Base-by-base conservation (phyloP, 2,888 invertebrate genomes). In the Orthosia incerta region DNA sequence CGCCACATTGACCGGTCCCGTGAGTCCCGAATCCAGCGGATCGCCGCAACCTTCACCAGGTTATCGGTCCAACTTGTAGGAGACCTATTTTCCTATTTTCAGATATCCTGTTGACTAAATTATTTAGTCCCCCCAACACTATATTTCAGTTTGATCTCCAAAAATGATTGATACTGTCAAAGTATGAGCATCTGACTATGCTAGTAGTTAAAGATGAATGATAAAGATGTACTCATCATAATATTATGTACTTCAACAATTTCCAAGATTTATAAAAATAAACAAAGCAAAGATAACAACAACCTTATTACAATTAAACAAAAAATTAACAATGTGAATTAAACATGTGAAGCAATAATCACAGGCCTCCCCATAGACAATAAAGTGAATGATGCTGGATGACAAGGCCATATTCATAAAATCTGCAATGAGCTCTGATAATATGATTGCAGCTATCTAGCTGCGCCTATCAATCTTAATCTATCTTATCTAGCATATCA, bases 391-490 rank as follows among this genome's bases (percentile, higher is more conserved):
- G 79, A 59, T 57, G 57, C 23, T 23, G 57, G 31, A 16, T 76
- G 45, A 55, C 81, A 80, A 76, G 81, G 81, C 31, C 50, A n/a
- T 51, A 74, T 74, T 80, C 26, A 74, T 74, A 80, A 55, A 26
- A 60, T 39, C 18, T 53, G 51, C 62, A 59, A 51, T 9, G 1
- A 60, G 45, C 50, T 56, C 23, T 61, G 26, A 73, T 75, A 61
- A 51, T 46, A 73, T 31, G 56, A 56, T 79, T 79, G 55, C 73
- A 61, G 50, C 26, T 45, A 59, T 46, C n/a, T 46, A 9, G 9
- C 39, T 39, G 39, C 7, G 39, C 39, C 39, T 39, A 39, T 39
- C 39, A 9, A 39, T 39, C 39, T 39, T 39, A 39, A 39, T 39
- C 26, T 45, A 59, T 46, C 20, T n/a, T 46, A 39, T 20, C 57